These are phyloP conservation scores for Polypterus senegalus DNA, from an alignment of 2,113 vertebrate species.

Conservation along the genomic window DNA sequence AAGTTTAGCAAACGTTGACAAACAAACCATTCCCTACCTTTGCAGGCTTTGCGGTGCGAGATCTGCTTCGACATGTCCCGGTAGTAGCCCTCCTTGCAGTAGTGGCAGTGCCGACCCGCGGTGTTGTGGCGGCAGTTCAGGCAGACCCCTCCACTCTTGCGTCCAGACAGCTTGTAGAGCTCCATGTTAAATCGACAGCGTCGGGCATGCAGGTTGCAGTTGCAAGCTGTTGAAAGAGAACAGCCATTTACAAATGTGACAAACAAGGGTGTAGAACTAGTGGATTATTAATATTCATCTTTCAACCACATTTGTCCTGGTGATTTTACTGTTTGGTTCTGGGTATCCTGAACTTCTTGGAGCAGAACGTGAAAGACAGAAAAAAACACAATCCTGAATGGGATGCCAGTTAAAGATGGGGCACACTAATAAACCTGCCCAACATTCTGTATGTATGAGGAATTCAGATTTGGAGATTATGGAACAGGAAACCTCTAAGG, in stretches of 20 bases:
- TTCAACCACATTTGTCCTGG: too few species aligned
- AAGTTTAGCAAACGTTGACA: too few species aligned
- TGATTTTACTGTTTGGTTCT: too few species aligned
- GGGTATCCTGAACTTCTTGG: too few species aligned
- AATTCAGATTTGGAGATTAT: too few species aligned
- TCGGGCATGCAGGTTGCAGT: constrained; percentile 88
- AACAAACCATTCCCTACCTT: constrained; percentile 51
- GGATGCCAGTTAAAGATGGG: too few species aligned
- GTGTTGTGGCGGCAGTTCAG: constrained; percentile 95
- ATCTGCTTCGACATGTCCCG: constrained; percentile 86
- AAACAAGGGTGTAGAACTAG: background rate
- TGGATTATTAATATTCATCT: too few species aligned
- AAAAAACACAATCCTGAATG: too few species aligned
- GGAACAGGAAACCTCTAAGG: too few species aligned
- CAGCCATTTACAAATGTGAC: background rate
- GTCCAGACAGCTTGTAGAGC: constrained; percentile 85
- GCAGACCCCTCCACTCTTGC: constrained; percentile 87
- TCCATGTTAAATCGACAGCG: constrained; percentile 97
- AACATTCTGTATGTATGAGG: too few species aligned
- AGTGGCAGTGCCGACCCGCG: constrained; percentile 85
- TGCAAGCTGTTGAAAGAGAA: constrained; percentile 58
- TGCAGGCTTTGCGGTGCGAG: constrained; percentile 90
- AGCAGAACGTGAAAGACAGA: too few species aligned
- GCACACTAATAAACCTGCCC: too few species aligned
- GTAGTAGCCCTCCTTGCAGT: constrained; percentile 95